Conservation (phyloP, 2,888 invertebrate genomes). For the Trilocha varians region DNA sequence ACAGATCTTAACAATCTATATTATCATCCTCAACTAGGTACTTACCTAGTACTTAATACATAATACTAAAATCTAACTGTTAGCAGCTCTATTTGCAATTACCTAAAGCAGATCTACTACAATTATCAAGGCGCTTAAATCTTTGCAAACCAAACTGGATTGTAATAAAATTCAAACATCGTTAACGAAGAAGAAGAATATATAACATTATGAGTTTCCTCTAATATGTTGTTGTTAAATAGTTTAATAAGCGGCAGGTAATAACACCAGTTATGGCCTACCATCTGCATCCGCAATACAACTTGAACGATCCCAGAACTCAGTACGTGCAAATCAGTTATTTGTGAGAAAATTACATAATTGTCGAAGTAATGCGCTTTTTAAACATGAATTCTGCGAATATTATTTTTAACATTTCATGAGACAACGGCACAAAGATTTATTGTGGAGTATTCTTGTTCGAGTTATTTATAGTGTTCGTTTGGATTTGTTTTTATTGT, state of each 20-base stretch:
- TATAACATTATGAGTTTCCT: neutral
- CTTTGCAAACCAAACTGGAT: neutral
- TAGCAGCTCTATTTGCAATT: too few relatives aligned
- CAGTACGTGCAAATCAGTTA: conserved; percentile 21
- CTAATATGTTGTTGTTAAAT: neutral
- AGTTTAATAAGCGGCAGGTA: neutral
- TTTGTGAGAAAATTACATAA: conserved; percentile 2
- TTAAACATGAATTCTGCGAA: neutral
- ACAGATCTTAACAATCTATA: too few relatives aligned
- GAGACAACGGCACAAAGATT: neutral
- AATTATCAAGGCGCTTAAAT: too few relatives aligned
- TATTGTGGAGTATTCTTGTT: neutral
- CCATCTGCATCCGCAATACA: conserved; percentile 2
- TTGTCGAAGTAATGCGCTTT: neutral
- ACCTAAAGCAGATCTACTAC: too few relatives aligned
- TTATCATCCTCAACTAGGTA: too few relatives aligned
- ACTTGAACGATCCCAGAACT: conserved; percentile 22
- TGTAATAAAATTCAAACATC: neutral
- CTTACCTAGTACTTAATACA: too few relatives aligned
- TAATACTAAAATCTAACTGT: too few relatives aligned
- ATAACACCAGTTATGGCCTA: neutral
- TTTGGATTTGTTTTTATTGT: too few relatives aligned
- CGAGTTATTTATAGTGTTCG: neutral
- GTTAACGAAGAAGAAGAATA: neutral
- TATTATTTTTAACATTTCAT: conserved; percentile 5